Evolutionary conservation across 2,888 invertebrate genomes (phyloP).

Genomic region (Acrobasis consociella): DNA sequence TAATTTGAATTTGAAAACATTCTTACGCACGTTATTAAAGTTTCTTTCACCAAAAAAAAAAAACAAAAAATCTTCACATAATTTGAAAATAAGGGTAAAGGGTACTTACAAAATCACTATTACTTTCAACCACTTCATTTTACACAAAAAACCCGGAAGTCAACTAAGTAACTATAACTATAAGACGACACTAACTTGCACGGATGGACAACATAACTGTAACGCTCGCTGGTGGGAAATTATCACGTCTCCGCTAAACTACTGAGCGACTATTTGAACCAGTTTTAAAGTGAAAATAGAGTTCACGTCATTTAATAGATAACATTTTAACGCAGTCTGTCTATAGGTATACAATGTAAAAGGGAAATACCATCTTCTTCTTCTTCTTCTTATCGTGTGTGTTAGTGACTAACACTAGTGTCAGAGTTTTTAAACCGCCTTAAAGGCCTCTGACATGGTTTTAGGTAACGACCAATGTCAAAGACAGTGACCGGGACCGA

Average conservation of each 20-base stretch:
- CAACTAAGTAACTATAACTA: slow-evolving; percentile 19
- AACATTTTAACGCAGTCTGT: neutral
- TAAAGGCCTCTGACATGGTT: no score
- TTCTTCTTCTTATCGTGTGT: no score
- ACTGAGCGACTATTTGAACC: slow-evolving; percentile 19
- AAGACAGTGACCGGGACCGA: no score
- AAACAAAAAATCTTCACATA: neutral
- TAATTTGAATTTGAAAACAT: no score
- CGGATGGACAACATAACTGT: slow-evolving; percentile 14
- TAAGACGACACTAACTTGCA: slow-evolving; percentile 11
- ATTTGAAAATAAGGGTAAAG: neutral
- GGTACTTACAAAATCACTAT: slow-evolving; percentile 46
- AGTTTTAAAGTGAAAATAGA: slow-evolving; percentile 25
- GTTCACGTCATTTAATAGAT: neutral
- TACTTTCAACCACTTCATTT: slow-evolving; percentile 17
- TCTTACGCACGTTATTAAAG: no score
- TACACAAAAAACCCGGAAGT: slow-evolving; percentile 19
- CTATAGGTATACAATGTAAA: no score
- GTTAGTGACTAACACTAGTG: no score
- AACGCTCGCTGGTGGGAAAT: neutral
- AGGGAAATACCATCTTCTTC: no score
- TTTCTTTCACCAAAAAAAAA: no score
- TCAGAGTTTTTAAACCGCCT: no score
- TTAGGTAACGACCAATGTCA: no score
- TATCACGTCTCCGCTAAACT: slow-evolving; percentile 11